A percentile compares a stretch with the other conserved stretches of the same genome.
phyloP scores from a whole-genome alignment of 2,888 invertebrate genomes.

The Zele albiditarsus region DNA sequence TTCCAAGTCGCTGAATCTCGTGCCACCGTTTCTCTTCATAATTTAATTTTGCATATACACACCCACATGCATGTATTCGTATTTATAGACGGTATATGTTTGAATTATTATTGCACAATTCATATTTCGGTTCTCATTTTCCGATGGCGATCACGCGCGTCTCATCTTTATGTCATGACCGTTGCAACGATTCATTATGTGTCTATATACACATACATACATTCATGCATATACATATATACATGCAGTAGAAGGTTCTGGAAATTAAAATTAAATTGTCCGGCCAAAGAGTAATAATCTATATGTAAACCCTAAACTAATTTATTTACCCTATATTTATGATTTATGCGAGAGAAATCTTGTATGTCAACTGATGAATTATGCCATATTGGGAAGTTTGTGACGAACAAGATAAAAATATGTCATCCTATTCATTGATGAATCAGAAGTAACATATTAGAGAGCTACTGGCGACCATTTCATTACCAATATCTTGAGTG shows the following conservation, averaged over 20 bases:
- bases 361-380: not conserved
- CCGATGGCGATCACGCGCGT: not conserved
- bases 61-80: not conserved
- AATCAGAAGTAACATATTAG: constrained; percentile 2
- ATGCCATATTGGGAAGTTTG: not conserved
- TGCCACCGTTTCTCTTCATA: constrained; percentile 6
- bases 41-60: constrained; percentile 4
- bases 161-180: not conserved
- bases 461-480: not conserved
- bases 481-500: not conserved
- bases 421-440: not conserved
- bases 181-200: not conserved
- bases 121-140: not conserved
- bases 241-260: no score
- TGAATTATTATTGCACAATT: not conserved
- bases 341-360: not conserved
- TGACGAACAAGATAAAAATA: not conserved
- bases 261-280: no score
- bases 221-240: not conserved
- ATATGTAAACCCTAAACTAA: not conserved
- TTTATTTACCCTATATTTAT: not conserved
- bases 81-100: not conserved
- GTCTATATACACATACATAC: not conserved
- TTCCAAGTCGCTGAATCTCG: constrained; percentile 40
- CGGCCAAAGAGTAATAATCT: no score